Evolutionary conservation across 2,888 invertebrate species (phyloP), one percentile per base, ranked within the genome.

Genomic region (Tolmerus cingulatus): DNA sequence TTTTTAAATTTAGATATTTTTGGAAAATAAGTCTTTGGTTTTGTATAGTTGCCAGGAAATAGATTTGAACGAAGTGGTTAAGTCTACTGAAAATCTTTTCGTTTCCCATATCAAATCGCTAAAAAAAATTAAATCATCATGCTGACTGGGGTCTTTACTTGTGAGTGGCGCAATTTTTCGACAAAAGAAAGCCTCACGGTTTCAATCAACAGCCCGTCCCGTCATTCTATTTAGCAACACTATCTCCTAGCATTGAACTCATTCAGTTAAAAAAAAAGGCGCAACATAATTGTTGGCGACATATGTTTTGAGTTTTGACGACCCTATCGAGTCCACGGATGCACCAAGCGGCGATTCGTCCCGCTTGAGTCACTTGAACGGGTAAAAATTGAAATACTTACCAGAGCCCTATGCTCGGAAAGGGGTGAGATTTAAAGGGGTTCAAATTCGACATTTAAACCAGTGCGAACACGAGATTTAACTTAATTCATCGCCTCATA

Each of bases 281-380:
- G 66, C 76, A 30, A 76, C 76, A 37, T 79, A 87, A 81, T 77
- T 86, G 74, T 37, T 87, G 87, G 86, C 81, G 76, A 82, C 88
- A 88, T 88, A 88, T 88, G 88, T 86, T 88, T 51, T 34, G 43
- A 86, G 88, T 86, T 88, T 51, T 34, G 43, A 86, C 82, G 82
- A 76, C 77, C 51, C 74, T 85, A 34, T 40, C 86, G 16, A 37
- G 76, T 16, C 19, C n/a, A n/a, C 12, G 46, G 51, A 76, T 76
- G 40, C 85, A 87, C 88, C 86, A 87, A 87, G 84, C 86, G 43
- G 81, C 87, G 86, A 88, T 88, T 88, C 74, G 88, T 51, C 79
- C 81, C 87, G 87, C 87, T 81, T 88, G 88, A 88, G 74, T 88
- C 87, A 81, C 87, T 87, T 81, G 86, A 88, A 87, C 88, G 88